Conservation (phyloP, 2,797 vertebrate species). For the Prionace glauca region DNA sequence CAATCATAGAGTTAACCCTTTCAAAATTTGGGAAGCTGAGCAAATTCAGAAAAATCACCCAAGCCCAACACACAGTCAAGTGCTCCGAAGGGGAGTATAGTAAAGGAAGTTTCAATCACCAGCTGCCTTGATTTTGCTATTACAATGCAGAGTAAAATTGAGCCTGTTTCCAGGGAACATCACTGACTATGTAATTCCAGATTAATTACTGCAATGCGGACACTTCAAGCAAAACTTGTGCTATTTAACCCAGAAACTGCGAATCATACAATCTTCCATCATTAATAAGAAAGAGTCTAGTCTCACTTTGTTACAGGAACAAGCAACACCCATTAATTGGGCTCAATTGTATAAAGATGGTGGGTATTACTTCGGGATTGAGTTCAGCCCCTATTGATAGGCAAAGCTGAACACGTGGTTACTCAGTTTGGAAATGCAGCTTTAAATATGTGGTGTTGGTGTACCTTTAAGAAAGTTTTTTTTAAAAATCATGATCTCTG, state of each 20-base stretch:
- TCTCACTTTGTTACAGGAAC: not conserved
- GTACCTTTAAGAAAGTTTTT: too few species aligned
- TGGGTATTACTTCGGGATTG: not conserved
- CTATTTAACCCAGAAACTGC: not conserved
- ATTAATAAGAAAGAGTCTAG: not conserved
- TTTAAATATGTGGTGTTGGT: too few species aligned
- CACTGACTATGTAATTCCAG: not conserved
- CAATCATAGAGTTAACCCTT: not conserved
- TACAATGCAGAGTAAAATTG: not conserved
- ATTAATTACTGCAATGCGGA: not conserved
- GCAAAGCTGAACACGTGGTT: not conserved
- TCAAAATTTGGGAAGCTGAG: not conserved
- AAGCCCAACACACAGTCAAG: not conserved
- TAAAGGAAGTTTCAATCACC: not conserved
- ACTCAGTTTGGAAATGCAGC: not conserved
- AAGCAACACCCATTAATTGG: not conserved
- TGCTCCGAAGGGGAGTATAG: not conserved
- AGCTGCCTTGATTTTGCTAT: not conserved
- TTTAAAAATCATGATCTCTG: too few species aligned
- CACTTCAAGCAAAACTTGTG: not conserved
- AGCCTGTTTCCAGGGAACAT: not conserved
- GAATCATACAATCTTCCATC: not conserved
- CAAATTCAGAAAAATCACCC: not conserved
- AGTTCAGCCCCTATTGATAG: not conserved
- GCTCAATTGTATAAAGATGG: not conserved